phyloP scores from a whole-genome alignment of 2,113 vertebrate species.

The Brienomyrus longianalis region DNA sequence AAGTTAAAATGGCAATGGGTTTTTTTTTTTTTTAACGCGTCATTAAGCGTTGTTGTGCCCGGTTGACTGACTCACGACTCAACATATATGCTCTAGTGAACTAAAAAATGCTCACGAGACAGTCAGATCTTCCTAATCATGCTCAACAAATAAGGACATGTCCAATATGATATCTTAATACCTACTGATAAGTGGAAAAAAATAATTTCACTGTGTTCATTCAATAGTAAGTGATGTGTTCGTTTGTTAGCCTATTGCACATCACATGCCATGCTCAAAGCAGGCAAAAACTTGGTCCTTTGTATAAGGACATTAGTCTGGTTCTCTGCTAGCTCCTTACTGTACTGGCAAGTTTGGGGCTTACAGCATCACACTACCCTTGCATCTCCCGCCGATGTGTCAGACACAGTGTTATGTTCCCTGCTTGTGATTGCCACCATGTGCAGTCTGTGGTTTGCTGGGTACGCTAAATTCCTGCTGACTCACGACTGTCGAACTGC shows the following conservation, averaged over 20 bases:
- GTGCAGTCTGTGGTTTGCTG: not conserved
- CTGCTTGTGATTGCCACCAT: not conserved
- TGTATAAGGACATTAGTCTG: not conserved
- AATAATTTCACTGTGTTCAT: not conserved
- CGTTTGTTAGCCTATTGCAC: not conserved
- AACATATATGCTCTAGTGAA: not conserved
- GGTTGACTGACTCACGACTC: not conserved
- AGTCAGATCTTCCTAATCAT: slow-evolving; percentile 5
- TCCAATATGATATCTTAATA: not conserved
- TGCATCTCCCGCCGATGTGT: not conserved
- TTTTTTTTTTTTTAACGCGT: not conserved
- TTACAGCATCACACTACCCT: not conserved
- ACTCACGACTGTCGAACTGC: not conserved
- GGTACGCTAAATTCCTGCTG: not conserved
- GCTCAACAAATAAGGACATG: not conserved
- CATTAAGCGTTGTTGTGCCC: not conserved
- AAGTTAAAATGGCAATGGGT: not conserved
- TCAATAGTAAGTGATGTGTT: not conserved
- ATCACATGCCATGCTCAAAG: not conserved
- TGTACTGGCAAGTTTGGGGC: not conserved
- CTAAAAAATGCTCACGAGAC: not conserved
- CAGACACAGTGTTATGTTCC: not conserved
- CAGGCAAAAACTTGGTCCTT: not conserved
- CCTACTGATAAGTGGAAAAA: not conserved
- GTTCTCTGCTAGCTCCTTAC: not conserved